phyloP scores from a whole-genome alignment of 2,888 invertebrate species.

The Cactoblastis cactorum region DNA sequence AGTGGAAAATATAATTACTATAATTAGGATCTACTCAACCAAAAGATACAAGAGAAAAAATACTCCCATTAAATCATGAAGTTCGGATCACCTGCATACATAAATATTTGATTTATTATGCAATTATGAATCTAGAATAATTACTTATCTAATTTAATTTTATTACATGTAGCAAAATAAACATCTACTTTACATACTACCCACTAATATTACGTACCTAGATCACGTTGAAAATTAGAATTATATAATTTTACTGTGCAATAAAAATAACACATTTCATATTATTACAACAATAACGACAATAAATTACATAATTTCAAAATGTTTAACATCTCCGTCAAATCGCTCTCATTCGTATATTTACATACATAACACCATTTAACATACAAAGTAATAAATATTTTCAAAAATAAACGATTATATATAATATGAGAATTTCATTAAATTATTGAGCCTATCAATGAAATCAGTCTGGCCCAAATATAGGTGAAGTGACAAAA shows the following conservation, averaged over 20 bases:
- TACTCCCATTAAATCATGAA: neutral
- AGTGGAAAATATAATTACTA: neutral
- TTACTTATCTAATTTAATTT: neutral
- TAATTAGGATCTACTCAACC: neutral
- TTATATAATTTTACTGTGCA: neutral
- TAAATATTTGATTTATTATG: no score
- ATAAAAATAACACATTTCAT: constrained; percentile 6
- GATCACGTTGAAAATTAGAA: neutral
- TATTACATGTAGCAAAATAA: neutral
- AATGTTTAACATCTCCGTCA: constrained; percentile 12
- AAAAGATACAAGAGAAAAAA: neutral
- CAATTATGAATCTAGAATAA: no score
- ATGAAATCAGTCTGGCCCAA: constrained; percentile 61
- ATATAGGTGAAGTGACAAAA: constrained; percentile 26
- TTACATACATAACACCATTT: constrained; percentile 24
- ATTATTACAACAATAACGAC: constrained; percentile 11
- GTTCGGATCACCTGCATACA: no score
- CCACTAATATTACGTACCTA: neutral
- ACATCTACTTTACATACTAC: neutral
- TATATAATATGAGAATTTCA: constrained; percentile 11
- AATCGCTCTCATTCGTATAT: constrained; percentile 19
- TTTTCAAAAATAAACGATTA: constrained; percentile 34
- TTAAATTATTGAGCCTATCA: constrained; percentile 43
- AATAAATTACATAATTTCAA: constrained; percentile 12
- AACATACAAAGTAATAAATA: constrained; percentile 23